phyloP scores from a whole-genome alignment of 2,797 vertebrate genomes.

The Denticeps clupeoides region DNA sequence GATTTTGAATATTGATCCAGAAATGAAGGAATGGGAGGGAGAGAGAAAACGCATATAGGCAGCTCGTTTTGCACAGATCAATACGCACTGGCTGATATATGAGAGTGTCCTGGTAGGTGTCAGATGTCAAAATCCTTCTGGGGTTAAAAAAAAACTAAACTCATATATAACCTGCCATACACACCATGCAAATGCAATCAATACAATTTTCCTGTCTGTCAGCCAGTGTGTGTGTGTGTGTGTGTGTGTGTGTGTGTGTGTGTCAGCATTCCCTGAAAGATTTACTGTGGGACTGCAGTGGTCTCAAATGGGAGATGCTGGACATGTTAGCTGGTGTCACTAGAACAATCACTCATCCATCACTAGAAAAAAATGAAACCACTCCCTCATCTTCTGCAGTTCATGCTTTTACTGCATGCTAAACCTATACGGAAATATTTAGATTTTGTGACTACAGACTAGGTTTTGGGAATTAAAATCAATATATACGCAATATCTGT shows the following conservation, averaged over 20 bases:
- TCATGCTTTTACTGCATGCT: no score
- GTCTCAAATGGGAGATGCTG: neutral
- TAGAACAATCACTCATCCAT: neutral
- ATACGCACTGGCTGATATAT: conserved; percentile 29
- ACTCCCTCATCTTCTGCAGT: no score
- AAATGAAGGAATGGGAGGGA: conserved; percentile 6
- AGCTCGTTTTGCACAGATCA: conserved; percentile 44
- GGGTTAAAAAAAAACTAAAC: conserved; percentile 23
- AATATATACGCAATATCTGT: no score
- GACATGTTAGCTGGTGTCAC: conserved; percentile 1
- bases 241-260: conserved; percentile 20
- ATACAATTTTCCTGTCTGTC: conserved; percentile 28
- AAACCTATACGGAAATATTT: no score
- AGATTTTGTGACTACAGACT: no score
- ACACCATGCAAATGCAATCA: conserved; percentile 31
- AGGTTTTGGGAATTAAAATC: no score
- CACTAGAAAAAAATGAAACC: no score
- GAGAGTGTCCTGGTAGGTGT: conserved; percentile 28
- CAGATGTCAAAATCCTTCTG: conserved; percentile 20
- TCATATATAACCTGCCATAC: conserved; percentile 24
- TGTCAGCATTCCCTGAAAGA: neutral
- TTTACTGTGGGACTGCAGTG: neutral
- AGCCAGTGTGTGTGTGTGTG: conserved; percentile 11
- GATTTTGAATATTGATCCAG: no score
- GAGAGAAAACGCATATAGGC: no score